Evolutionary conservation across 2,888 invertebrate species (phyloP).

Genomic region (Elmis aenea): DNA sequence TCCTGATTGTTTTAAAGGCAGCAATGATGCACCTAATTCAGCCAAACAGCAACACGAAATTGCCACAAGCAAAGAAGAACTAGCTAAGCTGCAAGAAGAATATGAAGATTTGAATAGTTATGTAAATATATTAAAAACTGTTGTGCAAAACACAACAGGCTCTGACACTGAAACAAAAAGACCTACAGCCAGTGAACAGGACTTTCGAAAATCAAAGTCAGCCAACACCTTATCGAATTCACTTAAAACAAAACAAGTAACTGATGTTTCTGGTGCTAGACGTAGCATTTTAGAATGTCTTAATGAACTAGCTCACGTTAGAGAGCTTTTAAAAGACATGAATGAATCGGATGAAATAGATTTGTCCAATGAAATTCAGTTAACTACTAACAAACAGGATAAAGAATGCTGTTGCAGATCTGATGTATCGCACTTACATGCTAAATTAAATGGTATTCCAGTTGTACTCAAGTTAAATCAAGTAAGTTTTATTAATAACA

Average conservation of each 20-base stretch:
- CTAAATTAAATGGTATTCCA: constrained; percentile 17
- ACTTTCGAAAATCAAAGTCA: not conserved
- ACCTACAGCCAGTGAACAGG: not conserved
- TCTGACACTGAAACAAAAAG: not conserved
- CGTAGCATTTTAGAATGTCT: constrained; percentile 10
- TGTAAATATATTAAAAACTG: constrained; percentile 6
- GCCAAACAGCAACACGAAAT: not conserved
- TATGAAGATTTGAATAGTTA: constrained; percentile 6
- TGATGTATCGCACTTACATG: constrained; percentile 17
- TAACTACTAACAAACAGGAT: not conserved
- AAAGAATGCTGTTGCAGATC: constrained; percentile 6
- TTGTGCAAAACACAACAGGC: not conserved
- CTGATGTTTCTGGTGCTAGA: constrained; percentile 8
- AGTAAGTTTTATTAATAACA: constrained; percentile 9
- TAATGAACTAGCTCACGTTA: constrained; percentile 7
- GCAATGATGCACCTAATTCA: no score
- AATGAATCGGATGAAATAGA: not conserved
- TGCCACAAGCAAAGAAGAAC: not conserved
- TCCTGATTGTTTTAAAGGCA: no score
- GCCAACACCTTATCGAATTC: not conserved
- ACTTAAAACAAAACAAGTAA: constrained; percentile 2
- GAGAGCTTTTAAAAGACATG: constrained; percentile 5
- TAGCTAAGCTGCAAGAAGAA: constrained; percentile 9
- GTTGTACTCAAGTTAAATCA: constrained; percentile 18
- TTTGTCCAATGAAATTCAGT: constrained; percentile 1